A percentile compares a stretch with the other conserved stretches of the same genome.
Evolutionary conservation across 2,797 vertebrate species (phyloP).

Genomic region (Acrossocheilus fasciatus): DNA sequence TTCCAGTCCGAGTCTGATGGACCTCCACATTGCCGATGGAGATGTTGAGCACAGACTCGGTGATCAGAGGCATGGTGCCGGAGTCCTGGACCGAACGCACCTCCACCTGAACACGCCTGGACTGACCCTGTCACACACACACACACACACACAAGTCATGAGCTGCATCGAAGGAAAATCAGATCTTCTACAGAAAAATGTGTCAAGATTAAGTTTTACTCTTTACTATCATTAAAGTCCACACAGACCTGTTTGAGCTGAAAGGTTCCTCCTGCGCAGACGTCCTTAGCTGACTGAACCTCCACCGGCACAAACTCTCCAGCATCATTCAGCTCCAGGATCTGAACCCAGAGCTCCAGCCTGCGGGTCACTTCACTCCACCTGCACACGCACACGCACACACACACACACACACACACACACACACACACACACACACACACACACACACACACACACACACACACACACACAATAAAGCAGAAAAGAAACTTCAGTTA

Average conservation of each 20-base stretch:
- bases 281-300: slow-evolving; percentile 86
- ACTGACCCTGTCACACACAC: slow-evolving; percentile 86
- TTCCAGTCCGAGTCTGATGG: slow-evolving; percentile 69
- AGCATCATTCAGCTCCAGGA: slow-evolving; percentile 94
- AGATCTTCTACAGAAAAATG: too few species aligned
- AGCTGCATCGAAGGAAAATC: neutral
- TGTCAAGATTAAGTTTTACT: neutral
- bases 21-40: slow-evolving; percentile 91
- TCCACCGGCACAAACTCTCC: slow-evolving; percentile 95
- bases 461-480: neutral
- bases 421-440: neutral
- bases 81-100: slow-evolving; percentile 95
- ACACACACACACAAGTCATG: neutral
- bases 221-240: neutral
- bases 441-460: neutral
- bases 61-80: slow-evolving; percentile 93
- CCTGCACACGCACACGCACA: slow-evolving; percentile 67
- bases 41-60: slow-evolving; percentile 87
- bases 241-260: slow-evolving; percentile 88
- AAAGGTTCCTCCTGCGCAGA: slow-evolving; percentile 91
- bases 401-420: too few species aligned
- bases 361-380: slow-evolving; percentile 97
- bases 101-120: slow-evolving; percentile 89
- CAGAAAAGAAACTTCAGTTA: neutral
- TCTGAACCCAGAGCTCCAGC: slow-evolving; percentile 93